These are phyloP conservation scores for Phaethon lepturus DNA, from an alignment of 2,113 vertebrate species.

Conservation along the genomic window DNA sequence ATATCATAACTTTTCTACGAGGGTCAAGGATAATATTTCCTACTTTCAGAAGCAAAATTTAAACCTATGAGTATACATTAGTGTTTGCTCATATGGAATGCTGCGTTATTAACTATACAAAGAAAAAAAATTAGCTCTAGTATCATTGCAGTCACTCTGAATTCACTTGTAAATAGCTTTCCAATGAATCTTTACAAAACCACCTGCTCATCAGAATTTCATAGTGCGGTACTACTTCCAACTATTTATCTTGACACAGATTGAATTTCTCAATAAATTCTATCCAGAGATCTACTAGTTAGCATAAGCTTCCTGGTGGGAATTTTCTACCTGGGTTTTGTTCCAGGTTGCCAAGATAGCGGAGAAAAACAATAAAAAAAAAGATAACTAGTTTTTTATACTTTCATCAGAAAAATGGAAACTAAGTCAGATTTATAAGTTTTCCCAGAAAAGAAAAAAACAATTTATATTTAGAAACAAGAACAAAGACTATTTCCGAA, in stretches of 20 bases:
- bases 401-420: not conserved
- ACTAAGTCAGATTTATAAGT: not conserved
- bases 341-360: not conserved
- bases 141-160: not conserved
- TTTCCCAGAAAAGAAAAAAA: not conserved
- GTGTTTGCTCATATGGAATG: not conserved
- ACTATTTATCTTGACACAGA: not conserved
- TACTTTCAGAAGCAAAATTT: not conserved
- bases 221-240: not conserved
- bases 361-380: not conserved
- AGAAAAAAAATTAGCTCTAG: not conserved
- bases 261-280: not conserved
- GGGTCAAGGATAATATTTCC: not conserved
- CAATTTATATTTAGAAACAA: not conserved
- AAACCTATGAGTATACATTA: not conserved
- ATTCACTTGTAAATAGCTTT: not conserved
- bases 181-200: not conserved
- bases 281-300: not conserved
- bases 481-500: not conserved
- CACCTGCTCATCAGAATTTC: not conserved
- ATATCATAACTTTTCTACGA: not conserved
- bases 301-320: not conserved
- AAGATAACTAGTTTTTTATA: not conserved
- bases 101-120: not conserved
- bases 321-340: not conserved